phyloP scores from a whole-genome alignment of 1,140 invertebrate species.

The Battus philenor region DNA sequence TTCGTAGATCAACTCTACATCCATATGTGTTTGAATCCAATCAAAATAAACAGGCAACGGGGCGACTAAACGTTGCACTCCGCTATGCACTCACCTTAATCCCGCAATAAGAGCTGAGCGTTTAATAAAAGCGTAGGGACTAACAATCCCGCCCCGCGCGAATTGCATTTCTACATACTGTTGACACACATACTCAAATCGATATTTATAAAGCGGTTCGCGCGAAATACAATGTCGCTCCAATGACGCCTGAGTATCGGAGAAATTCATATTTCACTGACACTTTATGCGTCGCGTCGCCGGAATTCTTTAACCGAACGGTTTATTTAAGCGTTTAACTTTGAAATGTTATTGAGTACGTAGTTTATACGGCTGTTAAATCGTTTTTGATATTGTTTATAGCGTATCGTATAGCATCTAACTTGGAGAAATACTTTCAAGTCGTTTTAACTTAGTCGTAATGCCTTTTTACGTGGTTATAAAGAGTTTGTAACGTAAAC shows the following conservation, averaged over 20 bases:
- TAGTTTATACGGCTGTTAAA: constrained; percentile 9
- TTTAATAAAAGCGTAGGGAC: constrained; percentile 5
- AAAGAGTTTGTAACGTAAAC: too few species aligned
- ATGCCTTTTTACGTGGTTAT: too few species aligned
- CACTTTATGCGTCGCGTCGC: constrained; percentile 4
- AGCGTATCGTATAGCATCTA: too few species aligned
- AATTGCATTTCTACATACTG: constrained; percentile 13
- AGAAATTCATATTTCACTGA: constrained; percentile 8
- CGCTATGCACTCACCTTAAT: constrained; percentile 2
- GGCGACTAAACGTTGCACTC: too few species aligned
- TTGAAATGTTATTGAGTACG: constrained; percentile 11
- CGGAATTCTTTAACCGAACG: constrained; percentile 2
- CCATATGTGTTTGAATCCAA: too few species aligned
- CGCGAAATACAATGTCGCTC: constrained; percentile 5
- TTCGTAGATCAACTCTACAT: too few species aligned
- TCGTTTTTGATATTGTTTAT: neutral
- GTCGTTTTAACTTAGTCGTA: too few species aligned
- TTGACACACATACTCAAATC: constrained; percentile 5
- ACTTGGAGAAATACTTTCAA: too few species aligned
- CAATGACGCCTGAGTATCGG: constrained; percentile 1
- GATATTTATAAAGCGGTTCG: neutral
- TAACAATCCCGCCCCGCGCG: neutral
- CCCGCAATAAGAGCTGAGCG: constrained; percentile 9
- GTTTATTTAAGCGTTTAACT: constrained; percentile 10
- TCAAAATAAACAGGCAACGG: too few species aligned